Conservation (phyloP, 2,113 vertebrate species). For the Speoplatyrhinus poulsoni region DNA sequence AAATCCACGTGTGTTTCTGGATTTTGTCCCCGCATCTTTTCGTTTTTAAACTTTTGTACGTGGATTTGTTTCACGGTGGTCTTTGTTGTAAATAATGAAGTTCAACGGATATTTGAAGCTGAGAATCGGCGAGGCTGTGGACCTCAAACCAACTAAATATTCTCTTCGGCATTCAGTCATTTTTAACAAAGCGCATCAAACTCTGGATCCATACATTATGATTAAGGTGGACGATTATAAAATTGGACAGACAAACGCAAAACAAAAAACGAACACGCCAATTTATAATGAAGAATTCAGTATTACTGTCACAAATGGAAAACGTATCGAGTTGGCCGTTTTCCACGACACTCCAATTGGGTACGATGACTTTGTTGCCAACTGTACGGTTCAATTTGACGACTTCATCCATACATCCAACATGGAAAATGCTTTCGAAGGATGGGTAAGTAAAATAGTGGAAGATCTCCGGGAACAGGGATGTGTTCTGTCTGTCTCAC, state of each 20-base stretch:
- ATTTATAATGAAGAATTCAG: constrained; percentile 97
- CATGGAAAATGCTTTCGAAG: constrained; percentile 85
- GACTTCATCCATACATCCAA: constrained; percentile 84
- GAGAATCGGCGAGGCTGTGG: constrained; percentile 92
- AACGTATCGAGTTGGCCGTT: constrained; percentile 87
- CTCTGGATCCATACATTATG: constrained; percentile 91
- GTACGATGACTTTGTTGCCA: constrained; percentile 97
- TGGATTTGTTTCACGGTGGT: neutral
- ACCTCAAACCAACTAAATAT: constrained; percentile 89
- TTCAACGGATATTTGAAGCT: constrained; percentile 93
- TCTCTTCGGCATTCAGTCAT: constrained; percentile 89
- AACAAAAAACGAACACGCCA: constrained; percentile 93
- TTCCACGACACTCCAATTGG: constrained; percentile 97
- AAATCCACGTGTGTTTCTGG: neutral
- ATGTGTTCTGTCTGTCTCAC: neutral
- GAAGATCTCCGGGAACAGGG: no score
- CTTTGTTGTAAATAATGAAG: constrained; percentile 77
- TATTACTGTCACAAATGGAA: constrained; percentile 82
- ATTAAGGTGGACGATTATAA: constrained; percentile 93
- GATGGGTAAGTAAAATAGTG: constrained; percentile 87
- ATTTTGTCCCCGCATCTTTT: neutral
- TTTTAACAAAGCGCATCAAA: constrained; percentile 81
- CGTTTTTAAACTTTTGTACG: neutral
- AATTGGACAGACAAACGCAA: constrained; percentile 91
- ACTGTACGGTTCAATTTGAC: constrained; percentile 89